These are phyloP conservation scores for Coremacera marginata DNA, from an alignment of 2,888 invertebrate species.

Conservation along the genomic window DNA sequence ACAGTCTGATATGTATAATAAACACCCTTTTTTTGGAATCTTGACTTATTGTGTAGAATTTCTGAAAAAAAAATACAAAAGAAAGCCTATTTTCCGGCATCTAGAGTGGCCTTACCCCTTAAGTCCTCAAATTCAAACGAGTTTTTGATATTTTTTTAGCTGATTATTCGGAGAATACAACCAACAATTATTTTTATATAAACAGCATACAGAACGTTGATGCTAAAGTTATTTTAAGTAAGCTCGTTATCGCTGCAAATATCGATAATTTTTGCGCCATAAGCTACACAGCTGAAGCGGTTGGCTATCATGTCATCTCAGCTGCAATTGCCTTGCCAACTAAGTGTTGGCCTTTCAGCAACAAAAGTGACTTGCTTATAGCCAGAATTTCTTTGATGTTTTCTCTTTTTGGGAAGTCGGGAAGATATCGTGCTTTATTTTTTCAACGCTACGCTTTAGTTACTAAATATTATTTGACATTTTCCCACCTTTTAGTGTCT, in stretches of 20 bases:
- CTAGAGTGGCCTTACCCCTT: too few species aligned
- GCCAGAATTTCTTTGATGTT: neutral
- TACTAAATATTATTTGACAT: slow-evolving; percentile 58
- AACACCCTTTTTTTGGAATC: too few species aligned
- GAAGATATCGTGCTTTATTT: neutral
- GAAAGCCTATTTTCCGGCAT: too few species aligned
- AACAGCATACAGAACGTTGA: neutral
- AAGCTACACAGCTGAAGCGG: neutral
- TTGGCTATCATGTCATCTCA: slow-evolving; percentile 15
- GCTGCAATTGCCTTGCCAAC: neutral
- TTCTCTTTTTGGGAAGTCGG: neutral
- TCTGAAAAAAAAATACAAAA: too few species aligned
- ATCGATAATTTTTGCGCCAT: slow-evolving; percentile 30
- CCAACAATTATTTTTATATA: neutral
- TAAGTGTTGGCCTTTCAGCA: neutral
- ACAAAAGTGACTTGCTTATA: neutral
- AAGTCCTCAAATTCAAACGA: too few species aligned
- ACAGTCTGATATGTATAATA: too few species aligned
- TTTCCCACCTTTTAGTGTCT: slow-evolving; percentile 69
- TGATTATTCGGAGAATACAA: too few species aligned
- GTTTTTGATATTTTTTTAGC: too few species aligned
- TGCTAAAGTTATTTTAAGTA: neutral
- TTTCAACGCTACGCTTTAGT: neutral
- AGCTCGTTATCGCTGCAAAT: slow-evolving; percentile 12
- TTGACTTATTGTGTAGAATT: too few species aligned